These are phyloP conservation scores for Papilio gigon DNA, from an alignment of 2,888 invertebrate genomes.

Conservation along the genomic window DNA sequence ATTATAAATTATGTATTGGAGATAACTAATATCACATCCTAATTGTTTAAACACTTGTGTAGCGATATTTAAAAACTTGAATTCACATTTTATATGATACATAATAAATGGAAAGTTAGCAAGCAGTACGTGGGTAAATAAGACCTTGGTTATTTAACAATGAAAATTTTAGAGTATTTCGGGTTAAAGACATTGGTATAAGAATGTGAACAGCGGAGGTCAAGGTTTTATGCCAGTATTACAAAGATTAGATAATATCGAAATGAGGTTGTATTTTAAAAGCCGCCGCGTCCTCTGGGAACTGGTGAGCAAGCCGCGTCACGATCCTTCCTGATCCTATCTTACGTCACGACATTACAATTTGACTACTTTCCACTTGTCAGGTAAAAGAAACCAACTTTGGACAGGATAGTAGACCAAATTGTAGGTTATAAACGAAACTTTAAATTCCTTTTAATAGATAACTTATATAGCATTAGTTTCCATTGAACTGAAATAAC, in stretches of 20 bases:
- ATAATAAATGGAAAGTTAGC: neutral
- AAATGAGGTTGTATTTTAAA: constrained; percentile 24
- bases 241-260: constrained; percentile 31
- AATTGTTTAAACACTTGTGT: too few species aligned
- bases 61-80: neutral
- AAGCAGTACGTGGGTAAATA: neutral
- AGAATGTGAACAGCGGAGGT: constrained; percentile 22
- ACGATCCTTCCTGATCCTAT: constrained; percentile 48
- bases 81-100: neutral
- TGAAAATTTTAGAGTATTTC: constrained; percentile 9
- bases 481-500: too few species aligned
- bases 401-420: neutral
- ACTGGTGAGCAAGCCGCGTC: constrained; percentile 43
- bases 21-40: too few species aligned
- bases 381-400: constrained; percentile 7
- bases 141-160: constrained; percentile 11
- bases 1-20: too few species aligned
- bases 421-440: constrained; percentile 8
- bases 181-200: constrained; percentile 21
- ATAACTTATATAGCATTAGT: too few species aligned
- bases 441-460: neutral
- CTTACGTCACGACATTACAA: constrained; percentile 46
- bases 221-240: constrained; percentile 33
- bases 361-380: constrained; percentile 36
- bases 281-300: constrained; percentile 45